Evolutionary conservation across 2,797 vertebrate genomes (phyloP).

Genomic region (Florisuga fusca): DNA sequence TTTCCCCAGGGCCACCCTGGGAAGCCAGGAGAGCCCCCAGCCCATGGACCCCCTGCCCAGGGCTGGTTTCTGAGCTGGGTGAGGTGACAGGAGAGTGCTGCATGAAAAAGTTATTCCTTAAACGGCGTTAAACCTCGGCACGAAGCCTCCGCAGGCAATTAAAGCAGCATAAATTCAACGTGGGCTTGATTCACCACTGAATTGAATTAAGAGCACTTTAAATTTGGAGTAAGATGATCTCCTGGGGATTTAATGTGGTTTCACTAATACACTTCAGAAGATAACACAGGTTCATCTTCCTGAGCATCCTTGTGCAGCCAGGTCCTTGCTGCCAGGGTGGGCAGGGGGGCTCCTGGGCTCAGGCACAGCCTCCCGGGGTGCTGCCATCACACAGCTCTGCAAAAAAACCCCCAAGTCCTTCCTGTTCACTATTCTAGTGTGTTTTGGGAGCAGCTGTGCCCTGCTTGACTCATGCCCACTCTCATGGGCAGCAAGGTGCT

Average conservation of each 20-base stretch:
- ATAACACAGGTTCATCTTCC: background rate
- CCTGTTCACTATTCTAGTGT: fast-evolving
- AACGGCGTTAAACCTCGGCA: fast-evolving
- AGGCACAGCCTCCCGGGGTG: fast-evolving
- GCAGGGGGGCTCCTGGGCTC: background rate
- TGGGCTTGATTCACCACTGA: background rate
- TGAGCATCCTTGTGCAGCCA: fast-evolving
- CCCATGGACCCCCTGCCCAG: background rate
- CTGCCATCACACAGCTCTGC: background rate
- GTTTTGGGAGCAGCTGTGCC: background rate
- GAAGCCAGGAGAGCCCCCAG: background rate
- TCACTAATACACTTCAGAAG: background rate
- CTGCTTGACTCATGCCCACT: background rate
- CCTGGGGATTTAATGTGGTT: background rate
- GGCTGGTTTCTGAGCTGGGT: fast-evolving
- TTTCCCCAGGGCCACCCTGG: too few species aligned
- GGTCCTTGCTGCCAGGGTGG: fast-evolving
- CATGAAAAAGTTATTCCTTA: background rate
- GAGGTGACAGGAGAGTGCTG: fast-evolving
- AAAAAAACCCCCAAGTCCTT: background rate
- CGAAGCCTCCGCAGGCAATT: background rate
- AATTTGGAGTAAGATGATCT: background rate
- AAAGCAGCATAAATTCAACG: background rate
- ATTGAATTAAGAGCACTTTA: constrained; percentile 14
- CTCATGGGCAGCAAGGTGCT: background rate